Evolutionary conservation across 2,888 invertebrate species (phyloP), one percentile per base, ranked within the genome.

Genomic region (Congeria kusceri): DNA sequence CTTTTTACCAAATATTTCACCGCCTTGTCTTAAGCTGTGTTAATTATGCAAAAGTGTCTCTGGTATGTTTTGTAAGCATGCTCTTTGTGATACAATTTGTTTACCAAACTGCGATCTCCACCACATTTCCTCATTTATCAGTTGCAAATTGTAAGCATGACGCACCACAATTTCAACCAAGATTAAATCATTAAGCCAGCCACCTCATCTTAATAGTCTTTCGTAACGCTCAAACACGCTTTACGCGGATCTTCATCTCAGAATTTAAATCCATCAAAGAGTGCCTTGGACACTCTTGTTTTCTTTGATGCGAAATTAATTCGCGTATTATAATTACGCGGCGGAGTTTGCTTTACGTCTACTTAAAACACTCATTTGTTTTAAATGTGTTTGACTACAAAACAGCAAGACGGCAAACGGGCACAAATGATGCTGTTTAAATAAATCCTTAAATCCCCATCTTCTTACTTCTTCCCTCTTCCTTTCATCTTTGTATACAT

Each of bases 401-500:
- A 83, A 80, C 80, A 67, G 83, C 61, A 69, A 78, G 80, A 73
- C 73, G 73, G 61, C 63, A 80, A 80, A 83, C 80, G 75, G 80
- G 69, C 39, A 68, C 66, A 53, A 77, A 76, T 74, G 80, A 57
- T 73, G 47, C 75, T 80, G 80, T 83, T 76, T 83, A 83, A 83
- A 73, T 76, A 83, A 77, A 78, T 68, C 53, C 20, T 5, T 49
- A 78, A 83, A 83, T 83, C 83, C 80, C 27, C 53, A 56, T 53
- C 64, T 46, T 68, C 68, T 72, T 74, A 71, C 71, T 64, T 80
- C 72, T 71, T 27, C 39, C 28, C 61, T 71, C 64, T 78, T 23
- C 63, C 83, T 83, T 83, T 83, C 80, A 83, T 83, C 83, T 83
- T 28, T 9, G 47, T 61, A 76, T 71, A 76, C 77, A 83, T 76